Evolutionary conservation across 2,888 invertebrate genomes (phyloP), one percentile per base, ranked within the genome.

Genomic region (Caenorhabditis macrosperma): DNA sequence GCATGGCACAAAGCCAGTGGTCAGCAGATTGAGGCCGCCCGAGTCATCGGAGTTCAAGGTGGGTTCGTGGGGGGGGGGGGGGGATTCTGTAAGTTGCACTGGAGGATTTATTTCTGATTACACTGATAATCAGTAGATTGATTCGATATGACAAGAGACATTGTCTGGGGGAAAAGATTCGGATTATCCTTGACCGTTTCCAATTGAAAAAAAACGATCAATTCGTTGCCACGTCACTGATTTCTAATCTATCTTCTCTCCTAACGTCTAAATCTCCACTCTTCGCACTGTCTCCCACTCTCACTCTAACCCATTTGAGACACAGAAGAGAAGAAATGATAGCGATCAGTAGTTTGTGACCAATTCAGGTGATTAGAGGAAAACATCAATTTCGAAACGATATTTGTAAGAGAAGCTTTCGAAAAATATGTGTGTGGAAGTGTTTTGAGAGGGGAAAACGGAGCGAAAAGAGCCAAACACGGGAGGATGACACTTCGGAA

Each of bases 11-110:
- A 68, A 35, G 78, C 68, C 2, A 74, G 24, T 22, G 15, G n/a
- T 67, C 61, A 72, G 63, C 67, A 78, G 54, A 61, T 78, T 33
- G 57, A 78, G 33, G 50, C 48, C 20, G 78, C 78, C 15, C 35
- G 63, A 30, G 22, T 41, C 61, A 78, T 78, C 20, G 78, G 78
- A 41, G 54, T 68, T 6, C 50, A 63, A 68, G 78, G 78, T 78
- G 20, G 38, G 63, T 64, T n/a, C 17, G 20, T 20, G 12, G 30
- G n/a, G 9, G 26, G 38, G 12, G n/a, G n/a, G n/a, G n/a, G n/a
- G n/a, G n/a, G n/a, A n/a, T n/a, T n/a, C n/a, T n/a, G n/a, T n/a
- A n/a, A n/a, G n/a, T n/a, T n/a, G n/a, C n/a, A n/a, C 26, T 33
- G 17, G 26, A 30, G 10, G 7, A 30, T n/a, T n/a, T n/a, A n/a